Evolutionary conservation across 1,140 invertebrate genomes (phyloP).

Genomic region (Anoplophora glabripennis): DNA sequence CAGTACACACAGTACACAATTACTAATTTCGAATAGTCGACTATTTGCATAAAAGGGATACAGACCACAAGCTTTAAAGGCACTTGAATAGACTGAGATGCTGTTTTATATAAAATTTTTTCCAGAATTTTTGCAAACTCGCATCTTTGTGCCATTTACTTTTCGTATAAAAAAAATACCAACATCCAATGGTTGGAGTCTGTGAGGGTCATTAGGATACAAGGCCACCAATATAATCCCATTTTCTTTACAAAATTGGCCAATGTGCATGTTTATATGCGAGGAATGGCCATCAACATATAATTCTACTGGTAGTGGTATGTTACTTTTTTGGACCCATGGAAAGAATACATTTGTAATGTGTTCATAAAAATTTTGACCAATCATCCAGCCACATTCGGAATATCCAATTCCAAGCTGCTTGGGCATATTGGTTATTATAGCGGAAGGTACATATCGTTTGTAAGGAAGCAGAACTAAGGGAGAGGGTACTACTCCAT

Average conservation of each 20-base stretch:
- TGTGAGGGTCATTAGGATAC: constrained; percentile 49
- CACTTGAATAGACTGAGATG: not conserved
- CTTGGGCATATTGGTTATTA: not conserved
- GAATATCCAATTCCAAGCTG: constrained; percentile 34
- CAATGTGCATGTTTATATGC: constrained; percentile 42
- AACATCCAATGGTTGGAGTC: constrained; percentile 50
- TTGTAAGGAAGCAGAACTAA: constrained; percentile 17
- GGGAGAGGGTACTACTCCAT: constrained; percentile 38
- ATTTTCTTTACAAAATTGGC: constrained; percentile 46
- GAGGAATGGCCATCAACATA: constrained; percentile 50
- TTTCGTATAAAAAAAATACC: constrained; percentile 47
- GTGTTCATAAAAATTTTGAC: constrained; percentile 48
- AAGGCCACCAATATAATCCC: constrained; percentile 46
- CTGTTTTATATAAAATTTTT: constrained; percentile 7
- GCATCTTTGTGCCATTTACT: constrained; percentile 31
- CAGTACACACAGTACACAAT: not conserved
- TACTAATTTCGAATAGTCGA: constrained; percentile 9
- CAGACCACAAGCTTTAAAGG: constrained; percentile 3
- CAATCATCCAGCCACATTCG: constrained; percentile 49
- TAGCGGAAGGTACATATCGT: not conserved
- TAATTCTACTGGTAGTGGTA: constrained; percentile 42
- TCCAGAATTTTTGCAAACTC: constrained; percentile 14
- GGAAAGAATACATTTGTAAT: constrained; percentile 46
- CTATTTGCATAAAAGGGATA: constrained; percentile 9
- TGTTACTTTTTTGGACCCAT: constrained; percentile 30